A percentile compares a stretch with the other conserved stretches of the same genome.
Evolutionary conservation across 2,888 invertebrate genomes (phyloP).

Genomic region (Epiblema foenella): DNA sequence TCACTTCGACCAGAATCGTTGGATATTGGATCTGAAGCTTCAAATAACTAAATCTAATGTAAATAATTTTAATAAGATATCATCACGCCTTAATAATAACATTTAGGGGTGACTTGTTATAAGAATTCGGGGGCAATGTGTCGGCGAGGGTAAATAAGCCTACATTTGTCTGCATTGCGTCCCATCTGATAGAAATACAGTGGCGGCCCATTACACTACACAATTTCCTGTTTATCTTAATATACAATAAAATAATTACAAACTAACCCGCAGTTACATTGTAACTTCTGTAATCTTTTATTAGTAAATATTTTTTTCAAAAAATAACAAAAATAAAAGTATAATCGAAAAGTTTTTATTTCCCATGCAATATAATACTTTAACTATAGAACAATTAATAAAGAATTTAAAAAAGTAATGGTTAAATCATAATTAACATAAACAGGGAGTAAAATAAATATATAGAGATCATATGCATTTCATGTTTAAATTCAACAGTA

Average conservation of each 20-base stretch:
- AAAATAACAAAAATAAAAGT: too few relatives aligned
- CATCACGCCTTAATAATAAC: conserved; percentile 11
- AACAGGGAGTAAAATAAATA: too few relatives aligned
- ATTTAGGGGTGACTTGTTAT: conserved; percentile 32
- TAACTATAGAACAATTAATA: not conserved
- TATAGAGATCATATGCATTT: too few relatives aligned
- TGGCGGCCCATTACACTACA: conserved; percentile 20
- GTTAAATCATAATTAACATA: too few relatives aligned
- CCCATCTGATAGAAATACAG: conserved; percentile 39
- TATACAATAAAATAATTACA: too few relatives aligned
- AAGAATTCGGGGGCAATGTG: conserved; percentile 37
- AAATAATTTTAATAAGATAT: conserved; percentile 5
- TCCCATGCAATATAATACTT: not conserved
- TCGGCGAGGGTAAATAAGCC: conserved; percentile 36
- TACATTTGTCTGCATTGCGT: conserved; percentile 41
- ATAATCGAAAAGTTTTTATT: too few relatives aligned
- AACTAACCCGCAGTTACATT: too few relatives aligned
- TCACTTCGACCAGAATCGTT: too few relatives aligned
- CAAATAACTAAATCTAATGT: not conserved
- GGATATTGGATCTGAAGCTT: too few relatives aligned
- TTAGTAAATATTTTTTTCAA: too few relatives aligned
- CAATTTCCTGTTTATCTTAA: not conserved
- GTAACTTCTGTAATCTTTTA: too few relatives aligned
- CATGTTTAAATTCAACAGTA: too few relatives aligned
- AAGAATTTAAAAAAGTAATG: not conserved